Conservation (phyloP, 2,797 vertebrate genomes). For the Erithacus rubecula region DNA sequence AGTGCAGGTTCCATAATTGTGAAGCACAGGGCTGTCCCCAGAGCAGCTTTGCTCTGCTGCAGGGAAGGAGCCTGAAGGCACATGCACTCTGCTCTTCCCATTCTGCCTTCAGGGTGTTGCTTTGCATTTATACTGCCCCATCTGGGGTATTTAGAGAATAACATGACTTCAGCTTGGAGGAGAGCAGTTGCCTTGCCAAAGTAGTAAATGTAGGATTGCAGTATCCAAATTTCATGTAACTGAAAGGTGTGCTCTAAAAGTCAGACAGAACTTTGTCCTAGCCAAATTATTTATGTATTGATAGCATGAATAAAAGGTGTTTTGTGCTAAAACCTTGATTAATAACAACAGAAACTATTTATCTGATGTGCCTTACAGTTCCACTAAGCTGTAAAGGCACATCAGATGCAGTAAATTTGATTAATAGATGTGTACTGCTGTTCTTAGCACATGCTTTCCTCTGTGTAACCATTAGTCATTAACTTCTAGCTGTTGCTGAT, state of each 20-base stretch:
- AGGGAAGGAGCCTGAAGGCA: background rate
- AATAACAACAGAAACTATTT: constrained; percentile 60
- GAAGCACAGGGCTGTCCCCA: background rate
- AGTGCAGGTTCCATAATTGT: background rate
- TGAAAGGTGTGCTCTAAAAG: background rate
- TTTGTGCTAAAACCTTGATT: constrained; percentile 12
- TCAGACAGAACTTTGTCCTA: background rate
- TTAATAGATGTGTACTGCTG: constrained; percentile 45
- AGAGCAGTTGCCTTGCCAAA: background rate
- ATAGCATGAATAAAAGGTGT: constrained; percentile 43
- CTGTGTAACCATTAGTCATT: constrained; percentile 52
- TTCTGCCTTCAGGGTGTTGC: background rate
- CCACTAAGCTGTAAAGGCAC: constrained; percentile 39
- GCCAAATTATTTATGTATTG: background rate
- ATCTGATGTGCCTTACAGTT: constrained; percentile 48
- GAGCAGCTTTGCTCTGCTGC: background rate
- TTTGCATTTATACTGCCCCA: background rate
- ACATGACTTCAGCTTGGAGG: background rate
- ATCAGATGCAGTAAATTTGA: constrained; percentile 40
- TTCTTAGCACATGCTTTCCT: constrained; percentile 54
- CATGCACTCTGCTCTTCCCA: background rate
- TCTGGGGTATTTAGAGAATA: background rate
- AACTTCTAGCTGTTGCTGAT: constrained; percentile 40
- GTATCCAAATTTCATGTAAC: background rate
- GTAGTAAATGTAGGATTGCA: background rate